Conservation (phyloP, 1,140 invertebrate genomes). For the Solen grandis region DNA sequence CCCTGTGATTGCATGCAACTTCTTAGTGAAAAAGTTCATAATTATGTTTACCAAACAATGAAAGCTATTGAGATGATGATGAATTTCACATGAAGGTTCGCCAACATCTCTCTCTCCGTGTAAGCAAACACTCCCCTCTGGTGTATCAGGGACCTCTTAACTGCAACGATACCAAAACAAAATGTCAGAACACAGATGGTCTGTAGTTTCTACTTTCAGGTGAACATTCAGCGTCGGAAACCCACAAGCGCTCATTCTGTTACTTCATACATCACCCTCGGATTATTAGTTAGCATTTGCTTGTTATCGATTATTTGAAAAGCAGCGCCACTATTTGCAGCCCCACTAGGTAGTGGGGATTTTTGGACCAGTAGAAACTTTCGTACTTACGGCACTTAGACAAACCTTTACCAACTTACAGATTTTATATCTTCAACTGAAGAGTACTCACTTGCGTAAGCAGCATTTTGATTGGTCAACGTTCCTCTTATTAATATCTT, state of each 20-base stretch:
- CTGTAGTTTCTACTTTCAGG: neutral
- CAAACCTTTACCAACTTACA: too few relatives aligned
- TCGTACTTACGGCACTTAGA: too few relatives aligned
- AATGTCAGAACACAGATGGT: neutral
- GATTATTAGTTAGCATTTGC: too few relatives aligned
- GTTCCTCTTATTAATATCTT: neutral
- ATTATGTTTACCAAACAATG: slow-evolving; percentile 19
- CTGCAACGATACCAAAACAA: slow-evolving; percentile 42
- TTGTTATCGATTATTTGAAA: too few relatives aligned
- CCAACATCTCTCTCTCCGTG: slow-evolving; percentile 14
- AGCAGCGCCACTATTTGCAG: too few relatives aligned
- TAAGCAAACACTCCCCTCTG: slow-evolving; percentile 26
- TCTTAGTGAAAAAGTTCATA: neutral
- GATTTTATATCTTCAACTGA: too few relatives aligned
- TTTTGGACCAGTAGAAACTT: too few relatives aligned
- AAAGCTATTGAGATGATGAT: slow-evolving; percentile 15
- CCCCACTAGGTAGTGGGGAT: too few relatives aligned
- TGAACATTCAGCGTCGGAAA: too few relatives aligned
- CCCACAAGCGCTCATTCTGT: too few relatives aligned
- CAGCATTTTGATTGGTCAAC: neutral
- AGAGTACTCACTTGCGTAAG: too few relatives aligned
- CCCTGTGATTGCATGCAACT: neutral
- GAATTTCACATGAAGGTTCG: slow-evolving; percentile 26
- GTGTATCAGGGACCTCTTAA: slow-evolving; percentile 21
- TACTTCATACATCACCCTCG: too few relatives aligned